These are phyloP conservation scores for Dunckerocampus dactyliophorus DNA, from an alignment of 2,113 vertebrate genomes.

Conservation along the genomic window DNA sequence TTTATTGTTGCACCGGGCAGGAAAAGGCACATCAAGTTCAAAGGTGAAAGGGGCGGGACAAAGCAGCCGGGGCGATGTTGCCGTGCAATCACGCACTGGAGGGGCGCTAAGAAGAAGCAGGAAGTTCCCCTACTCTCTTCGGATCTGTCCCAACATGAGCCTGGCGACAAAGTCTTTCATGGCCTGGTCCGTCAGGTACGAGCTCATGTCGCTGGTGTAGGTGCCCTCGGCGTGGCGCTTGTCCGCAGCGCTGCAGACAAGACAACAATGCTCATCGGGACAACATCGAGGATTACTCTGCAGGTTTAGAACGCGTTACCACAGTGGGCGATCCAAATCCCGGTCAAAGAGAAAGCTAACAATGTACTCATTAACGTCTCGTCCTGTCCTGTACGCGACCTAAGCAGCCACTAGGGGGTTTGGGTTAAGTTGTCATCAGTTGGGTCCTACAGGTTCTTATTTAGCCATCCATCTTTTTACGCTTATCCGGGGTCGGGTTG, in stretches of 20 bases:
- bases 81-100: conserved; percentile 41
- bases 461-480: no score
- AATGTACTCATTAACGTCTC: no score
- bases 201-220: conserved; percentile 91
- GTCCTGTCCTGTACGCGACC: no score
- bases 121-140: conserved; percentile 84
- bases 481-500: no score
- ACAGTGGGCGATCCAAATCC: no score
- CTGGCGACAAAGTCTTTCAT: conserved; percentile 91
- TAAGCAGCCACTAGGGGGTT: no score
- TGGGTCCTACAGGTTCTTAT: no score
- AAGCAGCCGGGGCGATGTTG: conserved; percentile 35
- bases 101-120: conserved; percentile 11
- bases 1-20: conserved; percentile 73
- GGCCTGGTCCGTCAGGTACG: conserved; percentile 87
- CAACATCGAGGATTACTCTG: no score
- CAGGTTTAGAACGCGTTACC: background rate
- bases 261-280: background rate
- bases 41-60: conserved; percentile 17
- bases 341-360: no score
- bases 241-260: conserved; percentile 67
- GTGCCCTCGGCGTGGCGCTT: conserved; percentile 91
- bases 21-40: conserved; percentile 40
- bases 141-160: conserved; percentile 86
- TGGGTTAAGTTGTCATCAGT: no score